Conservation (phyloP, 2,888 invertebrate genomes). For the Sphaerophoria taeniata region DNA sequence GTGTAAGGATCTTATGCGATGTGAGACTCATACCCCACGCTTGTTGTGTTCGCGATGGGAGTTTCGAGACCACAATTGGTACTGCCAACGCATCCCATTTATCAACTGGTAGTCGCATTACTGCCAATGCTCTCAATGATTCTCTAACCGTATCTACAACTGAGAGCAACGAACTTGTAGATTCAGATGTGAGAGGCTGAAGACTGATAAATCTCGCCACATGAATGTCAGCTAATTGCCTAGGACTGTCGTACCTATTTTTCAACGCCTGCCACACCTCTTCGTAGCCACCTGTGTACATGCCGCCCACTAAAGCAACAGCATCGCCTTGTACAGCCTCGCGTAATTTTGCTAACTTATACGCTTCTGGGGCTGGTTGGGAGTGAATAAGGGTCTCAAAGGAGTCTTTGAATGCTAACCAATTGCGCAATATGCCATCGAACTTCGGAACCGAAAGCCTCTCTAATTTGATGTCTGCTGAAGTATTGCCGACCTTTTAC, state of each 20-base stretch:
- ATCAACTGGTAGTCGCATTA: slow-evolving; percentile 57
- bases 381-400: too few relatives aligned
- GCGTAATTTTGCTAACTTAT: too few relatives aligned
- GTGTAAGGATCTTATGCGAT: slow-evolving; percentile 36
- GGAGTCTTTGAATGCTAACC: too few relatives aligned
- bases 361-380: too few relatives aligned
- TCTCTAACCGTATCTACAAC: slow-evolving; percentile 52
- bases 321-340: slow-evolving; percentile 50
- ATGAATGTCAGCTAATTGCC: slow-evolving; percentile 53
- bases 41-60: slow-evolving; percentile 29
- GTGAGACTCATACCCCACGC: slow-evolving; percentile 39
- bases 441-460: too few relatives aligned
- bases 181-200: slow-evolving; percentile 12
- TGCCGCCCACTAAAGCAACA: slow-evolving; percentile 38
- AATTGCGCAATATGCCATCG: too few relatives aligned
- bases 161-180: slow-evolving; percentile 27
- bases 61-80: slow-evolving; percentile 37
- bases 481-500: too few relatives aligned
- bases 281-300: slow-evolving; percentile 44
- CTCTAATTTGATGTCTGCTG: too few relatives aligned
- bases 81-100: slow-evolving; percentile 56
- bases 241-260: slow-evolving; percentile 39
- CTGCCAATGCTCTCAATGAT: slow-evolving; percentile 45
- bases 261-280: slow-evolving; percentile 46
- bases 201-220: slow-evolving; percentile 48